A percentile compares a stretch with the other conserved stretches of the same genome.
These are phyloP conservation scores for Erebia palarica DNA, from an alignment of 2,888 invertebrate genomes.

Conservation along the genomic window DNA sequence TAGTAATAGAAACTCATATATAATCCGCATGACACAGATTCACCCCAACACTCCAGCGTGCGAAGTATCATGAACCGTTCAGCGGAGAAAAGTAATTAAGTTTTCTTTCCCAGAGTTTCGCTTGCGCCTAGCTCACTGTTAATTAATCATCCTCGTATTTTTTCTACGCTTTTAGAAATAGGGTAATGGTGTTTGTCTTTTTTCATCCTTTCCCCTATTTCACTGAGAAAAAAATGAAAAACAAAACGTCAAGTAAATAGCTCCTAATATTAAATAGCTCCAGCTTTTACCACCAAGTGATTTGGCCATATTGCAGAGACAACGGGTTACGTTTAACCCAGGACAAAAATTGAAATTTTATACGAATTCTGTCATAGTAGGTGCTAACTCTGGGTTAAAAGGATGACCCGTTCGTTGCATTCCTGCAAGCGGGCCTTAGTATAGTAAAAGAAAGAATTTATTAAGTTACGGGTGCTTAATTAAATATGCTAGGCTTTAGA, in stretches of 20 bases:
- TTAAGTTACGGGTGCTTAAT: not conserved
- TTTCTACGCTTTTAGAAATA: constrained; percentile 65
- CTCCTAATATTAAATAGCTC: not conserved
- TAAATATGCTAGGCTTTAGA: not conserved
- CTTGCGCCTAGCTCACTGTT: constrained; percentile 67
- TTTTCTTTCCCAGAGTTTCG: constrained; percentile 67
- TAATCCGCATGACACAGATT: constrained; percentile 6
- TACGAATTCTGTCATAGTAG: too few species aligned
- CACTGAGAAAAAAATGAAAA: constrained; percentile 9
- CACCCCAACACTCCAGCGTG: constrained; percentile 8
- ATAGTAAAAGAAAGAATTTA: not conserved
- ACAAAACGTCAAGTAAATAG: constrained; percentile 3
- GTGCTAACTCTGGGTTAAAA: too few species aligned
- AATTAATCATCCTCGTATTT: constrained; percentile 73
- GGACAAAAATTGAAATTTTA: too few species aligned
- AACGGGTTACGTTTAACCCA: too few species aligned
- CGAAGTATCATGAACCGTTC: constrained; percentile 44
- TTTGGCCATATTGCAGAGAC: not conserved
- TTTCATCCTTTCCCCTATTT: constrained; percentile 25
- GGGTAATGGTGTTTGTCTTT: constrained; percentile 41
- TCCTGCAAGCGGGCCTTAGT: too few species aligned
- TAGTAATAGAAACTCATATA: not conserved
- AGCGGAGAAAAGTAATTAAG: constrained; percentile 74
- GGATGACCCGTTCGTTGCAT: too few species aligned
- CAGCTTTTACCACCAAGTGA: not conserved